Percentiles rank a stretch among this genome's conserved stretches.
phyloP scores from a whole-genome alignment of 2,797 vertebrate species.

The Erethizon dorsatum region DNA sequence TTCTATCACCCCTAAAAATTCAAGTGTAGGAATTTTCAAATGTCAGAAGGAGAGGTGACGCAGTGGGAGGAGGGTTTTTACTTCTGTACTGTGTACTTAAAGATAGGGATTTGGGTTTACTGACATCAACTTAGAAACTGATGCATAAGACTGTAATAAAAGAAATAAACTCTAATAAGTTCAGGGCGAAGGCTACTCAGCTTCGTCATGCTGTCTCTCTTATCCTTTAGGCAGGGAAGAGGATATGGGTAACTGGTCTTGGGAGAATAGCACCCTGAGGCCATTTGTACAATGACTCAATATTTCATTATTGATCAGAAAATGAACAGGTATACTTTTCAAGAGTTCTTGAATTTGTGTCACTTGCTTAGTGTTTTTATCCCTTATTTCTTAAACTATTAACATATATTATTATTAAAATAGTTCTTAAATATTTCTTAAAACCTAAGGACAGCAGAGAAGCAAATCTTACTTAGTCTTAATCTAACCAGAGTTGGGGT shows the following conservation, averaged over 20 bases:
- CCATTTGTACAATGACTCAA: neutral
- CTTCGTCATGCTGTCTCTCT: neutral
- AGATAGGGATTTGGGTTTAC: neutral
- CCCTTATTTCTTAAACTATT: neutral
- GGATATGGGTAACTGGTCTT: neutral
- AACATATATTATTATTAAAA: neutral
- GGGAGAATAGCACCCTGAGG: neutral
- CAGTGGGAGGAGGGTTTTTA: neutral
- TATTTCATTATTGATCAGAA: neutral
- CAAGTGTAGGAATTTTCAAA: neutral
- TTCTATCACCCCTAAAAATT: neutral
- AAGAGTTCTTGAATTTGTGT: slow-evolving; percentile 7
- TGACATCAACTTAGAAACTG: neutral
- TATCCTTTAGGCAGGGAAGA: neutral
- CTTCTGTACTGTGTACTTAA: neutral
- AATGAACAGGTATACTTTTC: neutral
- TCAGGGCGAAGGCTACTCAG: neutral
- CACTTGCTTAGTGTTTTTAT: neutral
- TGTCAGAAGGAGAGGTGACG: neutral
- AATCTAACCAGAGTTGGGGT: neutral
- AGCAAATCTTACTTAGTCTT: neutral
- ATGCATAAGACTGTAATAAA: neutral
- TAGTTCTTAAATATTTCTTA: slow-evolving; percentile 24
- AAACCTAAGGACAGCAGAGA: neutral
- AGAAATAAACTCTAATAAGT: neutral